These are phyloP conservation scores for Archegozetes longisetosus DNA, from an alignment of 1,140 invertebrate species.

Conservation along the genomic window DNA sequence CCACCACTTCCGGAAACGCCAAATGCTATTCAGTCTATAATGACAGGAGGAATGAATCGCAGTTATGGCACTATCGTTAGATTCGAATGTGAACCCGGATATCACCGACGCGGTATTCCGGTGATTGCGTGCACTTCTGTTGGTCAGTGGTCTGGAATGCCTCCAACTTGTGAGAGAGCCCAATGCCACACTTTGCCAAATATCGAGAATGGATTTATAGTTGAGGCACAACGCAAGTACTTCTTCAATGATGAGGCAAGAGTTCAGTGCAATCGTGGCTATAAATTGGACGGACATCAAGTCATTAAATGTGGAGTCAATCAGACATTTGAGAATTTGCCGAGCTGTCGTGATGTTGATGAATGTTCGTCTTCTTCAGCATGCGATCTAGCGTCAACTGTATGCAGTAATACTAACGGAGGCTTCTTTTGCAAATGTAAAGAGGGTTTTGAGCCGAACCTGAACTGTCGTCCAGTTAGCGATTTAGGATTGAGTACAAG, in stretches of 20 bases:
- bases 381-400: constrained; percentile 73
- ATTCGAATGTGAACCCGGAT: constrained; percentile 86
- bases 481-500: constrained; percentile 75
- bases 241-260: constrained; percentile 76
- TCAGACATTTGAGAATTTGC: constrained; percentile 65
- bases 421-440: constrained; percentile 82
- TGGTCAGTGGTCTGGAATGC: constrained; percentile 83
- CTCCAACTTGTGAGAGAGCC: constrained; percentile 69
- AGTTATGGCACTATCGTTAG: constrained; percentile 88
- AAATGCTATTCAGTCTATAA: constrained; percentile 65
- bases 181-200: constrained; percentile 62
- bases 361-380: constrained; percentile 67
- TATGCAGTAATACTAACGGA: constrained; percentile 76
- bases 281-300: constrained; percentile 62
- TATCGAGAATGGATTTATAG: constrained; percentile 28
- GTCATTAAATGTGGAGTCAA: constrained; percentile 71
- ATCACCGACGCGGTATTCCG: constrained; percentile 65
- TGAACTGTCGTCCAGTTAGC: constrained; percentile 70
- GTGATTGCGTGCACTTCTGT: constrained; percentile 88
- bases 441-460: constrained; percentile 61
- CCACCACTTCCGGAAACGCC: constrained; percentile 68
- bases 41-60: constrained; percentile 71
- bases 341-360: constrained; percentile 74
- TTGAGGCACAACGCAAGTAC: constrained; percentile 33
- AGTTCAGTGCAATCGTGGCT: constrained; percentile 81